Evolutionary conservation across 2,113 vertebrate species (phyloP).

Genomic region (Sula dactylatra): DNA sequence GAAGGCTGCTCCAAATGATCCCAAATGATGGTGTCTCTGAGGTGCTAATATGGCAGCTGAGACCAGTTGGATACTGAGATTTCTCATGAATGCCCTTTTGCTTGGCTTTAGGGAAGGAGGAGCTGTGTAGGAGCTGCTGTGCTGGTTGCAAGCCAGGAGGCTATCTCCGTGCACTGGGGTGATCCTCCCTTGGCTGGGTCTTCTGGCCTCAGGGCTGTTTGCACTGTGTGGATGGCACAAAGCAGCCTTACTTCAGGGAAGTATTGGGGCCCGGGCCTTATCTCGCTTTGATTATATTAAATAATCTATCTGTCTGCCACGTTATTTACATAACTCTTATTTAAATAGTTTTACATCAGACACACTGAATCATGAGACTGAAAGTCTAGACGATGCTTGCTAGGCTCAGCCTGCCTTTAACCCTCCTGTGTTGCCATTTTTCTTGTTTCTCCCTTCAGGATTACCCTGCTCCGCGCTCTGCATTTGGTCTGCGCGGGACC

Average conservation of each 20-base stretch:
- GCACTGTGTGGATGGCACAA: constrained; percentile 41
- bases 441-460: not conserved
- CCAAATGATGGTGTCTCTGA: not conserved
- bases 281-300: constrained; percentile 56
- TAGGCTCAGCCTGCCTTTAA: constrained; percentile 40
- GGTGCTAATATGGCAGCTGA: not conserved
- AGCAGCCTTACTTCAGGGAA: constrained; percentile 47
- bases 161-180: not conserved
- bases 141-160: constrained; percentile 12
- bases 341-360: constrained; percentile 67
- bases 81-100: not conserved
- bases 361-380: constrained; percentile 61
- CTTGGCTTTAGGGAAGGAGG: not conserved
- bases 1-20: not conserved
- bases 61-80: not conserved
- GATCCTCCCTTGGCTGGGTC: constrained; percentile 49
- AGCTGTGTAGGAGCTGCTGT: not conserved
- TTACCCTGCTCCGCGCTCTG: not conserved
- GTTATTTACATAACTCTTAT: constrained; percentile 60
- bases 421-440: constrained; percentile 8
- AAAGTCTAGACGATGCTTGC: constrained; percentile 62
- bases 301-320: constrained; percentile 64
- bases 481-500: not conserved
- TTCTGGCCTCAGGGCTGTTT: constrained; percentile 12
- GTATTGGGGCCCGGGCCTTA: constrained; percentile 21